Evolutionary conservation across 2,888 invertebrate species (phyloP).

Genomic region (Melikaiella ostensackeni): DNA sequence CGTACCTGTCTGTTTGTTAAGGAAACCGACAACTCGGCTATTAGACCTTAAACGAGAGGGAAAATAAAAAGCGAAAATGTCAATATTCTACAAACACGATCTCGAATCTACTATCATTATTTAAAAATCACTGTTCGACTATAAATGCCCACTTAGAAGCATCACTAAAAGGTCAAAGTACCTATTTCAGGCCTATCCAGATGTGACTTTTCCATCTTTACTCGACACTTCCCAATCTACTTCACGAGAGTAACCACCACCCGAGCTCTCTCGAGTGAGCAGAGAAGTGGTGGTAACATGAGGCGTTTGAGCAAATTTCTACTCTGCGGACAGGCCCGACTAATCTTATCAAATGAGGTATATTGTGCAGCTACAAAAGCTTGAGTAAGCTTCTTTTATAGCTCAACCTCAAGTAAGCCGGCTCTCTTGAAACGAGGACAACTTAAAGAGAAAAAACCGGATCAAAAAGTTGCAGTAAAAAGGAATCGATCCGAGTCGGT

Average conservation of each 20-base stretch:
- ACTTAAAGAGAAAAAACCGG: not conserved
- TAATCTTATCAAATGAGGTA: not conserved
- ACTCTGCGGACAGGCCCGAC: not conserved
- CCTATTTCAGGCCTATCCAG: too few species aligned
- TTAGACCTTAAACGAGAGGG: constrained; percentile 50
- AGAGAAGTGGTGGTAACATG: too few species aligned
- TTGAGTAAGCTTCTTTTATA: not conserved
- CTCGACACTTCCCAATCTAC: too few species aligned
- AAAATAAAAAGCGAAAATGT: not conserved
- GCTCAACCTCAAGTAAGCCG: not conserved
- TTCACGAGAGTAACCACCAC: too few species aligned
- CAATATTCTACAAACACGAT: not conserved
- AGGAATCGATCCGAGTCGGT: not conserved
- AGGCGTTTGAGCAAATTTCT: too few species aligned
- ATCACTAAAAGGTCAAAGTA: too few species aligned
- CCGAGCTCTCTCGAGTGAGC: too few species aligned
- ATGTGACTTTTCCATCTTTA: too few species aligned
- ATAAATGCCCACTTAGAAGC: too few species aligned
- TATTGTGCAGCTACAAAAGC: not conserved
- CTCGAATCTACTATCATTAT: not conserved
- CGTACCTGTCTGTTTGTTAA: constrained; percentile 45
- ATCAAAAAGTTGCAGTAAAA: not conserved
- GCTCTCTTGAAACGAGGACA: not conserved
- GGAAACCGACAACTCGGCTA: constrained; percentile 51
- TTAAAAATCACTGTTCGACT: too few species aligned